Evolutionary conservation across 2,113 vertebrate species (phyloP), one percentile per base, ranked within the genome.

Genomic region (Osmerus eperlanus): DNA sequence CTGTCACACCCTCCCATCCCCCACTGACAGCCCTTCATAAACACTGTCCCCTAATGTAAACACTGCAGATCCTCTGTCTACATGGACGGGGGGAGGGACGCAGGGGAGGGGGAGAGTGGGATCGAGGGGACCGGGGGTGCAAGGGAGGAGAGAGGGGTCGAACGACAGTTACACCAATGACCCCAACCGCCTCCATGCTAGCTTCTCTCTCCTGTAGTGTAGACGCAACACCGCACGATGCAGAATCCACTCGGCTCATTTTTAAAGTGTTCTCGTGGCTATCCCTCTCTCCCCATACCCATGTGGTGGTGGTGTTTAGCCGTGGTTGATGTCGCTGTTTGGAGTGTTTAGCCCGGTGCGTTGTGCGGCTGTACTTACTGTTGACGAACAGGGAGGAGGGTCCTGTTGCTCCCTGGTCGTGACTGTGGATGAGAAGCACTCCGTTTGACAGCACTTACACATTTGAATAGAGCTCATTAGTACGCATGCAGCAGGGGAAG

Each of bases 31-130:
- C 11, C 80, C 65, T 80, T 52, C 80, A 86, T 86, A 85, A 87
- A 86, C 84, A 88, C 68, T 71, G 67, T 68, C 80, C 71, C 65
- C 63, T 81, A 83, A 75, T 84, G 79, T 89, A 82, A 88, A 89
- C 81, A 83, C 71, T 29, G 67, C 58, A 68, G 54, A 78, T 53
- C 68, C 70, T 70, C 73, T 2, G 65, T 29, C 28, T 29, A 12
- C 41, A 47, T 47, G 41, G 41, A 47, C 1, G 7, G 41, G 7
- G 41, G 52, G 60, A 67, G 32, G 32, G 32, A 36, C 32, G 29
- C 75, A 41, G 21, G 21, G 21, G 21, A 36, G 68, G 63, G 71
- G 67, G 67, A 70, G 32, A n/a, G 65, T 65, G 70, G 9, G 11
- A 58, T 65, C 58, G 51, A 18, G 69, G 77, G 71, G 28, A 54